Percentiles rank a stretch among this genome's conserved stretches.
phyloP scores from a whole-genome alignment of 2,113 vertebrate genomes.

The Rattus rattus region DNA sequence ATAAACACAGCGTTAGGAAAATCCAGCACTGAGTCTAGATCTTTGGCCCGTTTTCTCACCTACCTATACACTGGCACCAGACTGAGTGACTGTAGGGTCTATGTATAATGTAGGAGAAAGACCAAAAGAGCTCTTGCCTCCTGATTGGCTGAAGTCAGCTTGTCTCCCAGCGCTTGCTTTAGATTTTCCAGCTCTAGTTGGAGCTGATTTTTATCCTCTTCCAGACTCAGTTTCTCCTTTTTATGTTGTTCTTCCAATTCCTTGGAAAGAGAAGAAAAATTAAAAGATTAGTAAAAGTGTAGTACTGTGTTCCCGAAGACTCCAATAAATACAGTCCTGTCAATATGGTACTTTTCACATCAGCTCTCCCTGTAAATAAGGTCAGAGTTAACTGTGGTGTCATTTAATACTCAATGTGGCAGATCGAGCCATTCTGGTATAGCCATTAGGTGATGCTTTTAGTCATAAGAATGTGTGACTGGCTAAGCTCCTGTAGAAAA shows the following conservation, averaged over 20 bases:
- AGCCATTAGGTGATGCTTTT: neutral
- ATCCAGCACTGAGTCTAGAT: neutral
- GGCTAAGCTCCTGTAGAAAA: neutral
- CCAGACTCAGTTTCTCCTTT: constrained; percentile 92
- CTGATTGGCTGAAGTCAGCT: constrained; percentile 91
- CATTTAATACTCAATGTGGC: neutral
- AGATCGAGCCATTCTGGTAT: neutral
- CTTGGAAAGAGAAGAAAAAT: constrained; percentile 84
- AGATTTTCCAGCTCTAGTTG: constrained; percentile 92
- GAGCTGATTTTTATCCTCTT: constrained; percentile 94
- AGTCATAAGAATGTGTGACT: neutral
- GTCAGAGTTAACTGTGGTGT: neutral
- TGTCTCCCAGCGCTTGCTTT: constrained; percentile 92
- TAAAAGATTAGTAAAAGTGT: constrained; percentile 49
- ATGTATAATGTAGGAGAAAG: neutral
- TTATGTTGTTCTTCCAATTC: constrained; percentile 96
- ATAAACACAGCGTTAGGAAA: neutral
- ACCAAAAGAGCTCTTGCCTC: constrained; percentile 88
- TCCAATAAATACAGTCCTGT: constrained; percentile 9
- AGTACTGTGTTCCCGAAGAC: neutral
- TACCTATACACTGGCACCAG: neutral
- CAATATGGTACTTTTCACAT: constrained; percentile 20
- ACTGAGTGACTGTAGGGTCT: neutral
- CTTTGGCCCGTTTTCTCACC: neutral
- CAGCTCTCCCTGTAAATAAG: neutral